Conservation (phyloP, 92 coral and sea anemone genomes). For the Pocillopora grandis region DNA sequence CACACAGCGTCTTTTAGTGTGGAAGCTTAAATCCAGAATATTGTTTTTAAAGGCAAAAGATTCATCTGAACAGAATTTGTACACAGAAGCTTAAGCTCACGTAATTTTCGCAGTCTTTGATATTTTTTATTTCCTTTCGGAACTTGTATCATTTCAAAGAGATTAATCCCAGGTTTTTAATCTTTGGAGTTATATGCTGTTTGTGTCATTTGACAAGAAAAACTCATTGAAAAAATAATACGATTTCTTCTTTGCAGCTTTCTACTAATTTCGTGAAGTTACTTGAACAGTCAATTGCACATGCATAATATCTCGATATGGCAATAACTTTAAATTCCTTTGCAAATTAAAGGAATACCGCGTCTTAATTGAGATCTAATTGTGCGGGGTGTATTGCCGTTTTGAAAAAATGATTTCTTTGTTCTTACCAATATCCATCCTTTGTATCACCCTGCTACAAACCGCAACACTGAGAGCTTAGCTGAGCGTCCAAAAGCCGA, state of each 20-base stretch:
- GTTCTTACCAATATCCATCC: not conserved
- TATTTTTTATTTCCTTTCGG: conserved; percentile 6
- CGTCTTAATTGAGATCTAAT: conserved; percentile 19
- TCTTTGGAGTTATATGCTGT: not conserved
- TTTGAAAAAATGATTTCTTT: conserved; percentile 7
- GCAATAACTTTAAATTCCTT: not conserved
- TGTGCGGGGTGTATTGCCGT: conserved; percentile 12
- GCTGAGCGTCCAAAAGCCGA: conserved; percentile 7
- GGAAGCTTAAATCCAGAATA: not conserved
- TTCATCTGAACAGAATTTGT: not conserved
- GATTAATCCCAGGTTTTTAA: not conserved
- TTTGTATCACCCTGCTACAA: not conserved
- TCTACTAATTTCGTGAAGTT: not conserved
- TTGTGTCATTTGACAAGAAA: not conserved
- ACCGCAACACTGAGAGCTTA: conserved; percentile 23
- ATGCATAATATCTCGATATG: not conserved
- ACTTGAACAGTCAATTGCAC: not conserved
- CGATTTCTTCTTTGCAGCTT: not conserved
- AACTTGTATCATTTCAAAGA: not conserved
- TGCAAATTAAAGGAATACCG: conserved; percentile 36
- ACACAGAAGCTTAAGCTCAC: not conserved
- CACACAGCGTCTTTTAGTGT: too few relatives aligned
- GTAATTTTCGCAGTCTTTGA: conserved; percentile 9
- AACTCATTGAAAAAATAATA: not conserved
- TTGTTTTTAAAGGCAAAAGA: not conserved